Percentiles rank a stretch among this genome's conserved stretches.
Conservation (phyloP, 2,888 invertebrate species). For the Ferdinandea cuprea region DNA sequence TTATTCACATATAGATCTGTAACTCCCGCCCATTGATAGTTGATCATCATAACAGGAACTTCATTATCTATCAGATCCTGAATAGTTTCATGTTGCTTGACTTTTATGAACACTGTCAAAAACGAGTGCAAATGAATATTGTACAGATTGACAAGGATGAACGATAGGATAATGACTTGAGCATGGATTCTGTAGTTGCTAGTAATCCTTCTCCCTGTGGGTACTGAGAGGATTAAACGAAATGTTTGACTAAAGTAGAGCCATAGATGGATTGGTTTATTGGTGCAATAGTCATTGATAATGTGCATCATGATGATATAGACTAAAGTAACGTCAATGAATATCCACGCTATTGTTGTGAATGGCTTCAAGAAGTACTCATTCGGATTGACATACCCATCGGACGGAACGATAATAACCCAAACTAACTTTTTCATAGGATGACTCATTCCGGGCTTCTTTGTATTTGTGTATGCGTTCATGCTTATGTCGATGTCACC, state of each 20-base stretch:
- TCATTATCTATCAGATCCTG: conserved; percentile 37
- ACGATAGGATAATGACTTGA: conserved; percentile 31
- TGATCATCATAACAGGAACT: conserved; percentile 11
- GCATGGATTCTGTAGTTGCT: conserved; percentile 30
- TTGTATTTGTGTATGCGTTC: conserved; percentile 4
- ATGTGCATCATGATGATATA: too few species aligned
- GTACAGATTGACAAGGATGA: conserved; percentile 40
- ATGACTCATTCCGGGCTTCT: conserved; percentile 17
- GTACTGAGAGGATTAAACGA: too few species aligned
- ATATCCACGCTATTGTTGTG: conserved; percentile 1
- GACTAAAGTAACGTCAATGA: too few species aligned
- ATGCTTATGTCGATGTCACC: conserved; percentile 47
- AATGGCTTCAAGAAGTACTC: conserved; percentile 43
- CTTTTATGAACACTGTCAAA: conserved; percentile 31
- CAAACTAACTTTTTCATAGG: conserved; percentile 2
- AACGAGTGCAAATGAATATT: conserved; percentile 33
- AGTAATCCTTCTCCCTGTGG: too few species aligned
- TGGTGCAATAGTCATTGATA: too few species aligned
- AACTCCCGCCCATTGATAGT: too few species aligned
- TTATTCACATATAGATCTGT: not conserved
- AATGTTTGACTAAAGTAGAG: too few species aligned
- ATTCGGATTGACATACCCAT: conserved; percentile 18
- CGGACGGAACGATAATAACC: conserved; percentile 22
- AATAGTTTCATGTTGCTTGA: conserved; percentile 22
- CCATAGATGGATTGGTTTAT: too few species aligned